phyloP scores from a whole-genome alignment of 2,113 vertebrate species.

The Bujurquina vittata region DNA sequence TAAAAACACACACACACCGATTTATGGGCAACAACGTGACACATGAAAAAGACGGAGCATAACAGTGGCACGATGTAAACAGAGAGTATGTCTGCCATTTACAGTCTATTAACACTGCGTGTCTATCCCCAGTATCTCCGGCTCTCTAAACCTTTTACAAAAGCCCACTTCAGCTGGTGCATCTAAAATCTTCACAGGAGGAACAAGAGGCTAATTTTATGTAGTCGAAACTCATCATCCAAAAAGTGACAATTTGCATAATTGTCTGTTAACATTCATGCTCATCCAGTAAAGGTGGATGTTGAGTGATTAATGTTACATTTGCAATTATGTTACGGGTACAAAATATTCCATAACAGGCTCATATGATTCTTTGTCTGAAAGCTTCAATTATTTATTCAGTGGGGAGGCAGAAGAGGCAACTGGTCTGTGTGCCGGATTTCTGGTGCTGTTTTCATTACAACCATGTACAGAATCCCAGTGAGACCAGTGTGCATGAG shows the following conservation, averaged over 20 bases:
- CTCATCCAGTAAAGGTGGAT: slow-evolving; percentile 54
- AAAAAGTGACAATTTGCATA: slow-evolving; percentile 61
- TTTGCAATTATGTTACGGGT: slow-evolving; percentile 47
- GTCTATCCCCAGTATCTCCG: neutral
- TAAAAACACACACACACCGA: slow-evolving; percentile 23
- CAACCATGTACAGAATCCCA: slow-evolving; percentile 23
- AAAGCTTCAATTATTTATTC: slow-evolving; percentile 61
- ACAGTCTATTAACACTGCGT: neutral
- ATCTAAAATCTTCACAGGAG: slow-evolving; percentile 33
- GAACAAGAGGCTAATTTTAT: slow-evolving; percentile 44
- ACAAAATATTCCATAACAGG: slow-evolving; percentile 37
- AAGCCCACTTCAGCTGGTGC: slow-evolving; percentile 9
- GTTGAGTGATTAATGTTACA: slow-evolving; percentile 62
- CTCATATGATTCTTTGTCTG: slow-evolving; percentile 54
- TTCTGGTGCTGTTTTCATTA: slow-evolving; percentile 36
- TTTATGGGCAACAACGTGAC: neutral
- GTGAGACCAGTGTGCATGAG: slow-evolving; percentile 31
- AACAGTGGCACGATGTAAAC: neutral
- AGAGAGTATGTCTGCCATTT: neutral
- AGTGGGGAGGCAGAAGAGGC: slow-evolving; percentile 24
- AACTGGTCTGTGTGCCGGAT: slow-evolving; percentile 40
- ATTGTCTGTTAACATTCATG: slow-evolving; percentile 63
- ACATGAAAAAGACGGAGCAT: neutral
- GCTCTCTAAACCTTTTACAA: slow-evolving; percentile 24
- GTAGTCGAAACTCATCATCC: slow-evolving; percentile 47